A percentile compares a stretch with the other conserved stretches of the same genome.
Conservation (phyloP, 2,113 vertebrate genomes). For the Clupea harengus region DNA sequence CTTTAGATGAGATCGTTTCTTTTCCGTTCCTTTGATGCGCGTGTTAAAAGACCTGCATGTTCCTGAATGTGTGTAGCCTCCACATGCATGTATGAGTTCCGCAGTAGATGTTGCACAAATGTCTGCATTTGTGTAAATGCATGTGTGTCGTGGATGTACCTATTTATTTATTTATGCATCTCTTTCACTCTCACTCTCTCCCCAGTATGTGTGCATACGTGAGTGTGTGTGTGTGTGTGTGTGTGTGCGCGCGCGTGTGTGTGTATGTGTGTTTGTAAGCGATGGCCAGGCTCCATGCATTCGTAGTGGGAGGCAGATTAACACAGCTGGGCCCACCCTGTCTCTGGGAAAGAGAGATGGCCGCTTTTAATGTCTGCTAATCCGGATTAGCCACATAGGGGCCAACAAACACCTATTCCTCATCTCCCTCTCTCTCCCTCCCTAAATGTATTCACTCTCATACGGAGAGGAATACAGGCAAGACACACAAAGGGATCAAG, state of each 20-base stretch:
- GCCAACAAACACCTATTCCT: conserved; percentile 62
- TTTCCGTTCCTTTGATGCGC: background rate
- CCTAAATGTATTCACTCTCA: conserved; percentile 59
- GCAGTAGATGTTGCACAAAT: background rate
- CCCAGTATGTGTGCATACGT: background rate
- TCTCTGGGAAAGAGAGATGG: conserved; percentile 66
- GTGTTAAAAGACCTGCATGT: background rate
- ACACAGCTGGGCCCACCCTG: conserved; percentile 67
- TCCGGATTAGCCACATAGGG: conserved; percentile 70
- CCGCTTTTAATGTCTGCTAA: conserved; percentile 69
- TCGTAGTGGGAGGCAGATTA: conserved; percentile 50
- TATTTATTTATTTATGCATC: background rate
- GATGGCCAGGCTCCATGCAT: background rate
- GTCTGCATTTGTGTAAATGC: background rate
- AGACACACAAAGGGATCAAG: conserved; percentile 60
- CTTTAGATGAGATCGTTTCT: background rate
- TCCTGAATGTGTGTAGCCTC: background rate
- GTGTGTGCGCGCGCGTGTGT: background rate
- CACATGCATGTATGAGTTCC: background rate
- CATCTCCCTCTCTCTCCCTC: conserved; percentile 37
- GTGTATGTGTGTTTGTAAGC: background rate
- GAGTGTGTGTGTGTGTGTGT: background rate
- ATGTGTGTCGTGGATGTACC: background rate
- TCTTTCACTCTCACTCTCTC: background rate
- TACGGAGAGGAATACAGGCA: conserved; percentile 63